Evolutionary conservation across 2,797 vertebrate species (phyloP).

Genomic region (Bradypodion pumilum): DNA sequence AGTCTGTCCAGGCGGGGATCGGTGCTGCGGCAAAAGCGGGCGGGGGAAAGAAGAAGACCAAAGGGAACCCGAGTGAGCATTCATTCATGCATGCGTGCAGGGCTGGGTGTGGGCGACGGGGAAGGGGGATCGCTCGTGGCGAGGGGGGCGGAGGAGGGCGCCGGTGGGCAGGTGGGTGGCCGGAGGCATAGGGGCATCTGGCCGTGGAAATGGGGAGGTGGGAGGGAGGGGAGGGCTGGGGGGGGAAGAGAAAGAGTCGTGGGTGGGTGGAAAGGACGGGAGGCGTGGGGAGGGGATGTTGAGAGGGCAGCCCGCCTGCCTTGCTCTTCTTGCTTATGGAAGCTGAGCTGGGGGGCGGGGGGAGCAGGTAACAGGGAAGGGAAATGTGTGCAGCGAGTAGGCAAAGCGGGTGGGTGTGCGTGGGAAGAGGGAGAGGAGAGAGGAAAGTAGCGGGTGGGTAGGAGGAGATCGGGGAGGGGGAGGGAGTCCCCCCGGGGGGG

Average conservation of each 20-base stretch:
- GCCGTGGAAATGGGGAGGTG: neutral
- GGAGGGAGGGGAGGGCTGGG: neutral
- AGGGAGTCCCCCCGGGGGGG: too few relatives aligned
- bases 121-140: too few relatives aligned
- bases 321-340: neutral
- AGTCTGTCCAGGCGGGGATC: neutral
- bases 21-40: conserved; percentile 30
- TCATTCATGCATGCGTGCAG: too few relatives aligned
- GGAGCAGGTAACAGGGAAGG: neutral
- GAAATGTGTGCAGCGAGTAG: neutral
- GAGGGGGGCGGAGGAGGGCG: neutral
- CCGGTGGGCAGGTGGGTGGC: too few relatives aligned
- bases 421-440: neutral
- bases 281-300: neutral
- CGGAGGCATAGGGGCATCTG: neutral
- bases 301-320: neutral
- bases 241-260: neutral
- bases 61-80: neutral
- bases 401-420: neutral
- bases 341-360: neutral
- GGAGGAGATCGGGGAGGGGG: neutral
- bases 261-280: neutral
- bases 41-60: conserved; percentile 20
- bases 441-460: neutral
- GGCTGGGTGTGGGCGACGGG: conserved; percentile 17